These are phyloP conservation scores for Oligia fasciuncula DNA, from an alignment of 2,888 invertebrate species.

Conservation along the genomic window DNA sequence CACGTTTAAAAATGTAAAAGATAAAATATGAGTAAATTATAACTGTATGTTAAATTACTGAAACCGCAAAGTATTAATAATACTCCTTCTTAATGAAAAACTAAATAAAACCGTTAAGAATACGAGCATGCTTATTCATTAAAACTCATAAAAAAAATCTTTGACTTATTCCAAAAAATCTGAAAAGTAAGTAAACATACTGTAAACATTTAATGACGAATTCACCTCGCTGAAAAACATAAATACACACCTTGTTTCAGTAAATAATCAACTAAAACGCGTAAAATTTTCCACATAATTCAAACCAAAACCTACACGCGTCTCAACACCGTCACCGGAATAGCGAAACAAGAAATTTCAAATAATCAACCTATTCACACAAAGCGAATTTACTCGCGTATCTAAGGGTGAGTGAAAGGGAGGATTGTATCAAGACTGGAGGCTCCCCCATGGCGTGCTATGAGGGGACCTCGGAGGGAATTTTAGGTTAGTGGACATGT, in stretches of 20 bases:
- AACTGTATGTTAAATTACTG: neutral
- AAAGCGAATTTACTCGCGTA: conserved; percentile 87
- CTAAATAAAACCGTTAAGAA: neutral
- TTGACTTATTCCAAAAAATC: neutral
- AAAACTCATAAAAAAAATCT: neutral
- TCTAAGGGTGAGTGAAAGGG: conserved; percentile 88
- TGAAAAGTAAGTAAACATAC: neutral
- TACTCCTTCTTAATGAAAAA: neutral
- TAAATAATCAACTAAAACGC: conserved; percentile 43
- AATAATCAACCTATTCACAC: conserved; percentile 88
- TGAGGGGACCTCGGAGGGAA: conserved; percentile 86
- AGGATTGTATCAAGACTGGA: conserved; percentile 87
- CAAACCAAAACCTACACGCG: conserved; percentile 51
- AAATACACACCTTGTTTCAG: conserved; percentile 1
- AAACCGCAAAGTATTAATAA: neutral
- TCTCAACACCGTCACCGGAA: conserved; percentile 69
- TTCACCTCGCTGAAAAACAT: neutral
- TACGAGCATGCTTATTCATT: neutral
- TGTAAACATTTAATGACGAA: neutral
- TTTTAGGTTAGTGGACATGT: conserved; percentile 91
- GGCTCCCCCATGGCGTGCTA: conserved; percentile 86
- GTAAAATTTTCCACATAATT: conserved; percentile 66
- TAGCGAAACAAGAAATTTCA: conserved; percentile 83
- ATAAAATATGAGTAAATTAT: neutral
- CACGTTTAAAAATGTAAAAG: too few relatives aligned